These are phyloP conservation scores for Amphimallon solstitiale DNA, from an alignment of 2,888 invertebrate genomes.

Conservation along the genomic window DNA sequence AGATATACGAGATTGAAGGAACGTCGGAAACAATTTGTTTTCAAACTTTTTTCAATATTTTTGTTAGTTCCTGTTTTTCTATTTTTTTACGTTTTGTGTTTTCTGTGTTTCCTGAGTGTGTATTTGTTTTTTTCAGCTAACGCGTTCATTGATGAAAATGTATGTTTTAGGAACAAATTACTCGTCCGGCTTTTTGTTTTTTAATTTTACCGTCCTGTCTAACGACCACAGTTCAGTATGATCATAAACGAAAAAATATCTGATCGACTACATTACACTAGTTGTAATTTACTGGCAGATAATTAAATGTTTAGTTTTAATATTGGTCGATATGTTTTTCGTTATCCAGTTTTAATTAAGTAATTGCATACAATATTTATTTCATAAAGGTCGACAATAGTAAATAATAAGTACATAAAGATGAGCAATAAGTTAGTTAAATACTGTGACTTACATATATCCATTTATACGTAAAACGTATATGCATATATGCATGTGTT, in stretches of 20 bases:
- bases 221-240: neutral
- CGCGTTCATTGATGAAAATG: constrained; percentile 33
- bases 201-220: neutral
- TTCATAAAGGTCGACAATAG: too few relatives aligned
- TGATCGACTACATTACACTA: too few relatives aligned
- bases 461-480: too few relatives aligned
- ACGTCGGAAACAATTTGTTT: constrained; percentile 31
- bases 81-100: constrained; percentile 10
- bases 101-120: neutral
- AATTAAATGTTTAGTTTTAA: too few relatives aligned
- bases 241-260: constrained; percentile 9
- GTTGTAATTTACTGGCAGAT: too few relatives aligned
- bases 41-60: constrained; percentile 24
- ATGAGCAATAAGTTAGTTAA: too few relatives aligned
- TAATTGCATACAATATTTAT: too few relatives aligned
- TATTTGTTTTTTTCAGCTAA: constrained; percentile 5
- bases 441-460: too few relatives aligned
- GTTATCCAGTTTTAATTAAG: too few relatives aligned
- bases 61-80: constrained; percentile 20
- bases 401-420: too few relatives aligned
- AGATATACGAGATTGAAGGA: constrained; percentile 27
- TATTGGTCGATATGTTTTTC: too few relatives aligned
- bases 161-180: constrained; percentile 30
- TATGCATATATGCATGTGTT: too few relatives aligned
- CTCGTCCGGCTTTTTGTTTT: constrained; percentile 16